phyloP scores from a whole-genome alignment of 2,113 vertebrate species.

The Sander lucioperca region DNA sequence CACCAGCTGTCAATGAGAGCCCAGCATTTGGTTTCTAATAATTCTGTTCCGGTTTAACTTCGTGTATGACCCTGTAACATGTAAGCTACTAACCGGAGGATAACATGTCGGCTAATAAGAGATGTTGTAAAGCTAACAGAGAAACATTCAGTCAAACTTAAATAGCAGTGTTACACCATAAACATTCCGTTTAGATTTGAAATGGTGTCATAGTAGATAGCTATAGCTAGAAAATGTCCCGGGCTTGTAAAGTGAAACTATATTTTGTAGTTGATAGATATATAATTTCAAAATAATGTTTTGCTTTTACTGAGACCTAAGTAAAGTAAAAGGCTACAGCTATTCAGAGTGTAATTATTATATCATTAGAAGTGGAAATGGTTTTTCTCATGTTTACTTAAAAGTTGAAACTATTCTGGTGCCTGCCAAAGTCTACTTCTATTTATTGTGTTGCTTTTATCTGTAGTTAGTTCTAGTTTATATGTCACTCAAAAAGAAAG shows the following conservation, averaged over 20 bases:
- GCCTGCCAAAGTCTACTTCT: background rate
- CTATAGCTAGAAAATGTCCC: background rate
- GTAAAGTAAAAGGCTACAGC: too few species aligned
- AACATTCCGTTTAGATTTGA: background rate
- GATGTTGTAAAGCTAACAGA: background rate
- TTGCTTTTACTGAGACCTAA: background rate
- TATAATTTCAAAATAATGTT: background rate
- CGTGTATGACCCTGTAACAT: background rate
- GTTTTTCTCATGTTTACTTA: background rate
- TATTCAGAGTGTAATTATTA: background rate
- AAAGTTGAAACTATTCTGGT: background rate
- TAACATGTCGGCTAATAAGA: background rate
- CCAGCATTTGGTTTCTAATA: background rate
- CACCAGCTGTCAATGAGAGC: constrained; percentile 26
- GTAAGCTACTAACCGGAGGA: background rate
- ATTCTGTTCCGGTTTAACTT: constrained; percentile 20
- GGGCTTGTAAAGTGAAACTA: background rate
- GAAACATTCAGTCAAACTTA: background rate
- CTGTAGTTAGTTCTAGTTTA: background rate
- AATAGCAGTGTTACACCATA: background rate
- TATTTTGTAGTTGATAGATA: background rate
- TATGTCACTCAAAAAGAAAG: background rate
- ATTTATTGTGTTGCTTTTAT: background rate
- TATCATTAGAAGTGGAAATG: background rate
- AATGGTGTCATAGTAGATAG: background rate